Evolutionary conservation across 1,140 invertebrate species (phyloP).

Genomic region (Halotydeus destructor): DNA sequence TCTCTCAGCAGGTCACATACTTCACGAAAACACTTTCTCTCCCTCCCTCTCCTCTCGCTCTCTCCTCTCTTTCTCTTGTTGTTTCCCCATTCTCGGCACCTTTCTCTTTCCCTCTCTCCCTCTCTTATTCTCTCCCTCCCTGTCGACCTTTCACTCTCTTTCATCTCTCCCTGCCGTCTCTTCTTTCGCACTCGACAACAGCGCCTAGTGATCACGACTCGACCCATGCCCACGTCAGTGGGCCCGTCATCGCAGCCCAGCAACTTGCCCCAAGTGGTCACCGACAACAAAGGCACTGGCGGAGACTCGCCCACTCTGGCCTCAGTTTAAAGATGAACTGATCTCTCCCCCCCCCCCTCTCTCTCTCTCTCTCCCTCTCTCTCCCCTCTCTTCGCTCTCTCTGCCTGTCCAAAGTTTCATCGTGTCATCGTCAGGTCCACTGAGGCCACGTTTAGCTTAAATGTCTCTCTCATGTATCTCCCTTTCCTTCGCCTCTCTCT

Average conservation of each 20-base stretch:
- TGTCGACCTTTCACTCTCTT: not conserved
- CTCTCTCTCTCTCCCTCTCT: not conserved
- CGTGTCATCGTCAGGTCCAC: no score
- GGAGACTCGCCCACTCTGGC: not conserved
- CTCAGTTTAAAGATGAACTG: not conserved
- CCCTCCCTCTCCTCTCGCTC: not conserved
- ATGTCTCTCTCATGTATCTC: no score
- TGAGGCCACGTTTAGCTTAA: no score
- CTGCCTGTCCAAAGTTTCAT: not conserved
- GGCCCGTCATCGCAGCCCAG: no score
- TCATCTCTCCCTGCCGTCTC: not conserved
- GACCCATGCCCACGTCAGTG: not conserved
- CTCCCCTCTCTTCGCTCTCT: not conserved
- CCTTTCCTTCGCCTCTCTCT: no score
- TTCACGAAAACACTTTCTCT: not conserved
- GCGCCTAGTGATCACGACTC: not conserved
- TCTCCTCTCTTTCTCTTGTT: not conserved
- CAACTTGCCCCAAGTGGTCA: no score
- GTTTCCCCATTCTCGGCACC: not conserved
- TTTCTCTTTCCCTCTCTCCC: not conserved
- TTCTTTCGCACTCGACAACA: not conserved
- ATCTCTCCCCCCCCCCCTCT: not conserved
- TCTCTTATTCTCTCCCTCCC: not conserved
- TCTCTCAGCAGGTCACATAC: not conserved
- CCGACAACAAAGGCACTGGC: not conserved